A percentile compares a stretch with the other conserved stretches of the same genome.
These are phyloP conservation scores for Nilaparvata lugens DNA, from an alignment of 1,140 invertebrate genomes.

Conservation along the genomic window DNA sequence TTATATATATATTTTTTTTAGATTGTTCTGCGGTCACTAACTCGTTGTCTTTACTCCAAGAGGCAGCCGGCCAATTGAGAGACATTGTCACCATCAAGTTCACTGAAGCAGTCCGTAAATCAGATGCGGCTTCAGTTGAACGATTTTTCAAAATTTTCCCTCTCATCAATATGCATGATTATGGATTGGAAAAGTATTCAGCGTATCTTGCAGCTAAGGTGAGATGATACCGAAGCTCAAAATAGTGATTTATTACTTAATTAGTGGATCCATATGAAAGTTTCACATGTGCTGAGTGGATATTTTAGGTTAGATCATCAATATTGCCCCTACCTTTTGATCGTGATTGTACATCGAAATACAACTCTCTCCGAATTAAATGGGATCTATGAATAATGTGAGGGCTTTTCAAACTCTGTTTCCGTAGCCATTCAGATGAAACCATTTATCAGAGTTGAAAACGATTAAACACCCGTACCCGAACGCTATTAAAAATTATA, in stretches of 20 bases:
- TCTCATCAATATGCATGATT: slow-evolving; percentile 81
- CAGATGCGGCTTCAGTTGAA: slow-evolving; percentile 87
- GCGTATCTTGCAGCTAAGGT: slow-evolving; percentile 79
- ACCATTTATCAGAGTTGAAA: too few relatives aligned
- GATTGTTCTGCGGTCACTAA: slow-evolving; percentile 59
- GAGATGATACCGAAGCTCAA: too few relatives aligned
- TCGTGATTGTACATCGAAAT: too few relatives aligned
- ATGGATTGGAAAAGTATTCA: slow-evolving; percentile 88
- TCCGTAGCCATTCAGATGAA: too few relatives aligned
- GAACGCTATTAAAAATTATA: too few relatives aligned
- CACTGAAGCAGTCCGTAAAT: slow-evolving; percentile 80
- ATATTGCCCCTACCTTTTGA: not conserved
- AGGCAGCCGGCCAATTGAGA: slow-evolving; percentile 69
- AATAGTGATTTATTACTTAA: too few relatives aligned
- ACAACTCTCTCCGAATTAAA: too few relatives aligned
- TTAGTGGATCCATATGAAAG: too few relatives aligned
- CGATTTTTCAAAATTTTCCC: slow-evolving; percentile 98
- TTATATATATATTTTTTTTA: slow-evolving; percentile 41
- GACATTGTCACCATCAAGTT: slow-evolving; percentile 71
- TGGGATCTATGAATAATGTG: too few relatives aligned
- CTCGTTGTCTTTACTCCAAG: slow-evolving; percentile 73
- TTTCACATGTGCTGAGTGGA: too few relatives aligned
- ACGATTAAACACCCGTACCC: too few relatives aligned
- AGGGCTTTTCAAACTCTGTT: too few relatives aligned
- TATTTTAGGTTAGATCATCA: not conserved